These are phyloP conservation scores for Heterochromis multidens DNA, from an alignment of 2,113 vertebrate genomes.

Conservation along the genomic window DNA sequence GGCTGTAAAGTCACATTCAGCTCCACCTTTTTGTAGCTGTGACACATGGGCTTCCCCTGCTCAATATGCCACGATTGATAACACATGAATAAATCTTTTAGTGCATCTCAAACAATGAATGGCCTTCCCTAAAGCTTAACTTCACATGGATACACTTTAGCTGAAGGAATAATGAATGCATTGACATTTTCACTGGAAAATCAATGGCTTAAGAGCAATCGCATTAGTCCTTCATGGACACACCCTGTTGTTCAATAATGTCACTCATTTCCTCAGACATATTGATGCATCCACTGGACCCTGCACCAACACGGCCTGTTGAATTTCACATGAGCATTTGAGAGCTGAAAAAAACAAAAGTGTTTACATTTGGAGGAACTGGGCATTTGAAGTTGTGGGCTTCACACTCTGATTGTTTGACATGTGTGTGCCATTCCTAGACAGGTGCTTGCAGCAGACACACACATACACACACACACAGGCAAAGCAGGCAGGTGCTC, in stretches of 20 bases:
- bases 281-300: slow-evolving; percentile 45
- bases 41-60: neutral
- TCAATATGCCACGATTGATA: slow-evolving; percentile 57
- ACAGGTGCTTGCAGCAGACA: slow-evolving; percentile 11
- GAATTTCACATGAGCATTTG: slow-evolving; percentile 46
- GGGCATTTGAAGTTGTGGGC: neutral
- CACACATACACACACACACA: neutral
- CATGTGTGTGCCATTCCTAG: slow-evolving; percentile 12
- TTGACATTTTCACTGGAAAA: slow-evolving; percentile 73
- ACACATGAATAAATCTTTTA: slow-evolving; percentile 35
- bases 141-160: slow-evolving; percentile 38
- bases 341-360: neutral
- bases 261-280: slow-evolving; percentile 58
- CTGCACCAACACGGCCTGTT: slow-evolving; percentile 38
- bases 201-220: slow-evolving; percentile 64
- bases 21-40: slow-evolving; percentile 3
- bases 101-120: slow-evolving; percentile 31
- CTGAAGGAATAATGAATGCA: slow-evolving; percentile 70
- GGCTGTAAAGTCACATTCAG: neutral
- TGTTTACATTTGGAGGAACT: neutral
- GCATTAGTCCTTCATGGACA: slow-evolving; percentile 55
- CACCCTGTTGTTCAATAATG: slow-evolving; percentile 60
- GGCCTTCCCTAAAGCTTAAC: slow-evolving; percentile 36
- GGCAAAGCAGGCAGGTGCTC: slow-evolving; percentile 34
- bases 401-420: neutral